Evolutionary conservation across 2,113 vertebrate genomes (phyloP).

Genomic region (Callopanchax toddi): DNA sequence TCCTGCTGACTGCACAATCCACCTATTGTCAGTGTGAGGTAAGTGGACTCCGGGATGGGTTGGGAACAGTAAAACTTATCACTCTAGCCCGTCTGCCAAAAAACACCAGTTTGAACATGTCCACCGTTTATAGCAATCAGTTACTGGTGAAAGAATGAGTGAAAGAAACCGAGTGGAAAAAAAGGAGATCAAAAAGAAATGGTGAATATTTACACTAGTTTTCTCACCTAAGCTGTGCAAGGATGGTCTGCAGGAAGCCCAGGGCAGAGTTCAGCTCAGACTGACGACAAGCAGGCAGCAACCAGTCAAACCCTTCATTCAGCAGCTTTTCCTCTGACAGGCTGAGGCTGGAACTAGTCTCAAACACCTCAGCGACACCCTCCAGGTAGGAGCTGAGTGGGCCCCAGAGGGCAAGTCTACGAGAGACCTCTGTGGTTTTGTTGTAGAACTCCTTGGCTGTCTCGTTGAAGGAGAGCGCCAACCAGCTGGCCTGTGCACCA

Average conservation of each 20-base stretch:
- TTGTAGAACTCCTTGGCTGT: slow-evolving; percentile 93
- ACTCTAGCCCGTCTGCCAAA: slow-evolving; percentile 30
- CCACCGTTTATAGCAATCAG: not conserved
- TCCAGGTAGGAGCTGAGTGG: slow-evolving; percentile 90
- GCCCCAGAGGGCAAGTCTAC: slow-evolving; percentile 88
- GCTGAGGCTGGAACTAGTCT: slow-evolving; percentile 84
- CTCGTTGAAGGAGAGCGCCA: slow-evolving; percentile 84
- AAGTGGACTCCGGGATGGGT: slow-evolving; percentile 35
- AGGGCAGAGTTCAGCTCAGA: slow-evolving; percentile 86
- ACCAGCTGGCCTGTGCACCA: slow-evolving; percentile 83
- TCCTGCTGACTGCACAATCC: slow-evolving; percentile 60
- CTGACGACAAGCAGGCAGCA: slow-evolving; percentile 90
- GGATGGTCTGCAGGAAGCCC: slow-evolving; percentile 86
- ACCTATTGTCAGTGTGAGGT: slow-evolving; percentile 57
- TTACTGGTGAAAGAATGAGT: slow-evolving; percentile 21
- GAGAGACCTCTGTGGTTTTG: slow-evolving; percentile 83
- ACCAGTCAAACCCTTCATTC: slow-evolving; percentile 92
- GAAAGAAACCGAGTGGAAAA: not conserved
- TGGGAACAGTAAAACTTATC: slow-evolving; percentile 31
- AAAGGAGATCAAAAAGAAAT: not conserved
- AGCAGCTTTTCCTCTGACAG: slow-evolving; percentile 93
- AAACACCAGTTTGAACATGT: slow-evolving; percentile 19
- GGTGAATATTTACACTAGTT: slow-evolving; percentile 8
- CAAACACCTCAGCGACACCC: slow-evolving; percentile 92
- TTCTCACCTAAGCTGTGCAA: slow-evolving; percentile 89